Evolutionary conservation across 92 coral and sea anemone species (phyloP).

Genomic region (Epizoanthus scotinus): DNA sequence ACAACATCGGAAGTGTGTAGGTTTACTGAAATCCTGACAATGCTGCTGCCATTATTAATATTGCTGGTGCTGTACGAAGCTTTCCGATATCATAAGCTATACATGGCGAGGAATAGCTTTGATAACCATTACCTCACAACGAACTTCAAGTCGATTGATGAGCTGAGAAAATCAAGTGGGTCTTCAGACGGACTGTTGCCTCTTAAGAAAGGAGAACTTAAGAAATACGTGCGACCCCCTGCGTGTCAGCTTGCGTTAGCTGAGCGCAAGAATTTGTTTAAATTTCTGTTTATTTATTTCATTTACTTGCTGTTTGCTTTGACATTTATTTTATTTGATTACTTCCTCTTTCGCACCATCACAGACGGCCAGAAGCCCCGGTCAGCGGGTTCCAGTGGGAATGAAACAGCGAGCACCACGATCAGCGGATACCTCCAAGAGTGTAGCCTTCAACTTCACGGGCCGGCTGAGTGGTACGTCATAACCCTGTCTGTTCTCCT

Average conservation of each 20-base stretch:
- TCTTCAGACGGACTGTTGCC: slow-evolving; percentile 84
- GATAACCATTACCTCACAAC: slow-evolving; percentile 90
- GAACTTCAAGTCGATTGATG: slow-evolving; percentile 94
- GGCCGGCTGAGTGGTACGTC: slow-evolving; percentile 60
- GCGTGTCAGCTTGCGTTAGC: slow-evolving; percentile 72
- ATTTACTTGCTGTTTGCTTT: slow-evolving; percentile 75
- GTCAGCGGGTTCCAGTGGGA: background rate
- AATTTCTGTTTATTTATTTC: slow-evolving; percentile 63
- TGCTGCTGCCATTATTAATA: slow-evolving; percentile 82
- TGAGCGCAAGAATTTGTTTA: slow-evolving; percentile 70
- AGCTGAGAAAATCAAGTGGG: slow-evolving; percentile 86
- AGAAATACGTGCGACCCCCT: slow-evolving; percentile 83
- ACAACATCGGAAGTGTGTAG: slow-evolving; percentile 58
- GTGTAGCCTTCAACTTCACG: slow-evolving; percentile 56
- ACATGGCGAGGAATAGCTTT: slow-evolving; percentile 76
- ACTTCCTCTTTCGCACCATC: slow-evolving; percentile 63
- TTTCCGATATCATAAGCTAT: slow-evolving; percentile 84
- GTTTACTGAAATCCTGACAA: slow-evolving; percentile 44
- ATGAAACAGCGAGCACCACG: slow-evolving; percentile 13
- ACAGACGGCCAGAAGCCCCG: slow-evolving; percentile 21
- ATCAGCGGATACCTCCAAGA: slow-evolving; percentile 20
- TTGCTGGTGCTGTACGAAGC: slow-evolving; percentile 82
- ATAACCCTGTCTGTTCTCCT: slow-evolving; percentile 68
- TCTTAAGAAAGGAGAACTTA: slow-evolving; percentile 88
- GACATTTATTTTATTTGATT: slow-evolving; percentile 69